Base-by-base conservation (phyloP, 2,113 vertebrate genomes). In the Lasiurus cinereus region DNA sequence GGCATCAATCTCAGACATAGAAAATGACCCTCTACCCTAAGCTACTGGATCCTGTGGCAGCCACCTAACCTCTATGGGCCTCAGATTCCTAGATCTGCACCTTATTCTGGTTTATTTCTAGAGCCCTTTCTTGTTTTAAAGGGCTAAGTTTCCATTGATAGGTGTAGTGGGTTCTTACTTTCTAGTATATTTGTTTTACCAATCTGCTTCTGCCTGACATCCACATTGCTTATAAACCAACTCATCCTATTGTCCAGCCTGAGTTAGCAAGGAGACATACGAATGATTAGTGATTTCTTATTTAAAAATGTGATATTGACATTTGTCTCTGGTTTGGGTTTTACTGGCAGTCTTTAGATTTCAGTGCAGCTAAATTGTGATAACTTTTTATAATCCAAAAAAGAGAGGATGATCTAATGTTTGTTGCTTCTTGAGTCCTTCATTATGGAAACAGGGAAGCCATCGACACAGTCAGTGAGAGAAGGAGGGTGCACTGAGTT, bases 281-380 rank as follows among this genome's bases (percentile, higher is more conserved):
- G 15, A 82, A 91, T 70, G 87, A 29, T 39, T 88, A 33, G 24
- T 76, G 36, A 72, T 15, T 78, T 79, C 36, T 93, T 74, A 36
- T 88, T 83, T 74, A 76, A 80, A 13, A 74, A 64, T 21, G 36
- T 80, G 78, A 93, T 6, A 21, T 43, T 79, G 70, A 39, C 46
- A 54, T 48, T 93, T 95, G 24, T 73, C 33, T 88, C 80, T 62
- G 33, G 36, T 31, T 87, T 93, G 36, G 54, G 67, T 56, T 74
- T 90, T 9, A 56, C 54, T 56, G 21, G 54, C 8, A 78, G 21
- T 88, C 31, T 83, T 88, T n/a, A 76, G 12, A 19, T 31, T 83
- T 31, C 31, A 21, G 29, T 59, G 33, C 4, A 31, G 31, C 89
- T 95, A 86, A 88, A 67, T 9, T n/a, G n/a, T 15, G 31, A 48